A percentile compares a stretch with the other conserved stretches of the same genome.
phyloP scores from a whole-genome alignment of 1,140 invertebrate species.

The Drosophila dunni region DNA sequence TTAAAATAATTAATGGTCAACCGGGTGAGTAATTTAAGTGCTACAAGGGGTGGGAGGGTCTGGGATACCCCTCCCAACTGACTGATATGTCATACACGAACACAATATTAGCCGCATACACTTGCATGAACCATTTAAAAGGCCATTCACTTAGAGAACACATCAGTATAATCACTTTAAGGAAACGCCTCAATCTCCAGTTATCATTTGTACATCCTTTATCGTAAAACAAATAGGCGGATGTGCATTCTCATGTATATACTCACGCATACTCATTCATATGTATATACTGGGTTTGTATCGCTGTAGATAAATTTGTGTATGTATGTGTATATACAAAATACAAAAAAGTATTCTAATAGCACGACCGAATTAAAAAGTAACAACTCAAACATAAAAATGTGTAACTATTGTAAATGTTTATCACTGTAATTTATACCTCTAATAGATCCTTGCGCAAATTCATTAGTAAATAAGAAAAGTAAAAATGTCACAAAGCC shows the following conservation, averaged over 20 bases:
- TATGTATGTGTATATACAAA: slow-evolving; percentile 18
- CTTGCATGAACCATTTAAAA: neutral
- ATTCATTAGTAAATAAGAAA: slow-evolving; percentile 39
- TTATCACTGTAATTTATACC: slow-evolving; percentile 20
- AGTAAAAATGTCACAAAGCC: slow-evolving; percentile 43
- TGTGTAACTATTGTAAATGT: neutral
- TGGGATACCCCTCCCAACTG: neutral
- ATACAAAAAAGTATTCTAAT: slow-evolving; percentile 17
- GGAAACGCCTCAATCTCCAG: neutral
- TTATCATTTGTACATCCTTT: slow-evolving; percentile 3
- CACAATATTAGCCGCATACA: slow-evolving; percentile 5
- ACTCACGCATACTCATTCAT: slow-evolving; percentile 9
- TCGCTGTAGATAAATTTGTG: slow-evolving; percentile 6
- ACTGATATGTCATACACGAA: neutral
- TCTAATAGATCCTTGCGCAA: slow-evolving; percentile 24
- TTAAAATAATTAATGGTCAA: neutral
- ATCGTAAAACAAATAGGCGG: slow-evolving; percentile 4
- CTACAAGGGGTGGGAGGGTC: slow-evolving; percentile 1
- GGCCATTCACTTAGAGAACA: neutral
- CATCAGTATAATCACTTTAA: neutral
- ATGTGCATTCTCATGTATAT: slow-evolving; percentile 12
- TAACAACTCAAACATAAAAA: neutral
- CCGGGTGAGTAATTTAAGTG: slow-evolving; percentile 4
- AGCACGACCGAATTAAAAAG: neutral
- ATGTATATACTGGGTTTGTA: slow-evolving; percentile 20